Base-by-base conservation (phyloP, 2,113 vertebrate species). In the Synodontis membranacea region DNA sequence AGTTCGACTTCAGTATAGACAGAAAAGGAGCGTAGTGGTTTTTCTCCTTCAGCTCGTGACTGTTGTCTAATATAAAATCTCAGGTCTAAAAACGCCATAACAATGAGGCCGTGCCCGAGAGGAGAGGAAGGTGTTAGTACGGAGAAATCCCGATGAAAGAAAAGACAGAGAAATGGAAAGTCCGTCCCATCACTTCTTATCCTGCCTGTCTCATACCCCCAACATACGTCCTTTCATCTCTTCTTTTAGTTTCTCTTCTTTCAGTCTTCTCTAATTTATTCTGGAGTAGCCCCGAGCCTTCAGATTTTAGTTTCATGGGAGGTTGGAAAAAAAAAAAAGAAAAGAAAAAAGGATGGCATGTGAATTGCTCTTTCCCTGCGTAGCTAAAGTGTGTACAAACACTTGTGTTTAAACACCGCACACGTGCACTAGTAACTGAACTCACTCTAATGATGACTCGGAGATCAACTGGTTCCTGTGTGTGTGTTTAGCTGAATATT, bases 231-330 rank as follows among this genome's bases (percentile, higher is more conserved):
- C 39, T 14, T 75, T 76, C 52, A 44, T 75, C 68, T 60, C 52
- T 12, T 28, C 14, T 54, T 60, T 44, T 21, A 23, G 11, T 72
- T 28, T 72, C 4, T 48, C 46, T 39, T 54, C 31, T 60, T 78
- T 46, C 66, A 48, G 10, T 48, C 42, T 62, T 75, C 34, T 46
- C 64, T 84, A 54, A 62, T 17, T 39, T 70, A n/a, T 82, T 82
- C 37, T n/a, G n/a, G 14, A 52, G 54, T 54, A 54, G 31, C 9
- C 25, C 46, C 39, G 48, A 64, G 39, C 44, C 25, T 42, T 42
- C 37, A 56, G 76, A 37, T 14, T 34, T n/a, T 15, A 31, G 50
- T 39, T 64, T 28, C 15, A 15, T 19, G 56, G 37, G 60, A n/a
- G 17, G 23, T 48, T n/a, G n/a, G n/a, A n/a, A n/a, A n/a, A n/a